Percentiles rank a stretch among this genome's conserved stretches.
Conservation (phyloP, 2,888 invertebrate genomes). For the Troglohyphantes excavatus region DNA sequence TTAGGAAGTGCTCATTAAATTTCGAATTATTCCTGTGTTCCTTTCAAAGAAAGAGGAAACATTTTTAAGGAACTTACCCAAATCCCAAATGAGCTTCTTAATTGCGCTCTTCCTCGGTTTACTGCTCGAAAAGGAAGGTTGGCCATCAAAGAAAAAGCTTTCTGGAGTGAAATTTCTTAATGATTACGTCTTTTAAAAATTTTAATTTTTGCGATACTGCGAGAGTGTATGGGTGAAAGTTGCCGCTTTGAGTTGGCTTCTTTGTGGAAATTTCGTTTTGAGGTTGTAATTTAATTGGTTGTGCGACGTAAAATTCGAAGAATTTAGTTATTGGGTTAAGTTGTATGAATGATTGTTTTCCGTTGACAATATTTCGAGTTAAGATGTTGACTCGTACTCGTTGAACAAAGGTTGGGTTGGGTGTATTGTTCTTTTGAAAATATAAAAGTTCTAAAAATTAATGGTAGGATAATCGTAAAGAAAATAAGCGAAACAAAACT, state of each 20-base stretch:
- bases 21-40: background rate
- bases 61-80: background rate
- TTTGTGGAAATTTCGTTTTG: background rate
- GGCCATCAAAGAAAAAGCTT: background rate
- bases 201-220: background rate
- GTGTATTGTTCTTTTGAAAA: too few relatives aligned
- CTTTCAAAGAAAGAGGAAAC: background rate
- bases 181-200: background rate
- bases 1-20: background rate
- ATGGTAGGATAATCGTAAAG: too few relatives aligned
- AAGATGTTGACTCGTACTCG: too few relatives aligned
- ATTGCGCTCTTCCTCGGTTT: background rate
- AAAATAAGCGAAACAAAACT: too few relatives aligned
- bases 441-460: too few relatives aligned
- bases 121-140: background rate
- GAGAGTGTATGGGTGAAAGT: background rate
- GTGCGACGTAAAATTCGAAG: background rate
- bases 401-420: too few relatives aligned
- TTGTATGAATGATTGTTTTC: too few relatives aligned
- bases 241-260: background rate
- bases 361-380: too few relatives aligned
- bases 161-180: background rate
- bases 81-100: conserved; percentile 5
- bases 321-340: background rate
- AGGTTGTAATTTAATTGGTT: background rate